Conservation (phyloP, 2,888 invertebrate species). For the Flexamia atlantica region DNA sequence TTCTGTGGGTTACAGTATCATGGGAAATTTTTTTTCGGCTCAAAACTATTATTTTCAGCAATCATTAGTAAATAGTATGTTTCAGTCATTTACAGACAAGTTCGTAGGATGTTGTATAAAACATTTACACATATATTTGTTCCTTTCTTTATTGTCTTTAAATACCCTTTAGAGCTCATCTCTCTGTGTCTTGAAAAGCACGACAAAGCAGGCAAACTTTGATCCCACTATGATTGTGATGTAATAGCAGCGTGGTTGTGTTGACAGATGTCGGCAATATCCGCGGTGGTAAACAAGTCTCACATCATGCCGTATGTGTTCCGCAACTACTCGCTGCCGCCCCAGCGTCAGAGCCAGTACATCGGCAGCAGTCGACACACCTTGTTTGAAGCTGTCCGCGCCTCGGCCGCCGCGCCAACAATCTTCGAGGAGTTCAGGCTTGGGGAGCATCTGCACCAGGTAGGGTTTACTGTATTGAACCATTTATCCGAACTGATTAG, state of each 20-base stretch:
- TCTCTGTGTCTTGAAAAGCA: no score
- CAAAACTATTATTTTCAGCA: no score
- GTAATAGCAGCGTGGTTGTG: background rate
- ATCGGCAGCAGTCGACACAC: constrained; percentile 83
- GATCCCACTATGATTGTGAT: no score
- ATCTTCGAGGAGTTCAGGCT: constrained; percentile 91
- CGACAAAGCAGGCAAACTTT: no score
- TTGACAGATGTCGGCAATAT: constrained; percentile 84
- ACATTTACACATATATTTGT: no score
- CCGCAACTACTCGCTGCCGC: constrained; percentile 89
- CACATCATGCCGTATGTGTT: constrained; percentile 88
- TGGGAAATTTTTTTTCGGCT: no score
- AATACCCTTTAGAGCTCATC: background rate
- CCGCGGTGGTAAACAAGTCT: constrained; percentile 87
- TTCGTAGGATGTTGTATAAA: no score
- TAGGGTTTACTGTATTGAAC: no score
- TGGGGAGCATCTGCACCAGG: constrained; percentile 84
- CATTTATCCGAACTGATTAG: no score
- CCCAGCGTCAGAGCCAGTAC: constrained; percentile 83
- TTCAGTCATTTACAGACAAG: no score
- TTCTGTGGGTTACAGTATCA: no score
- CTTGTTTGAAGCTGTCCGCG: constrained; percentile 91
- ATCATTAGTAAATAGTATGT: no score
- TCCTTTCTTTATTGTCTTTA: background rate
- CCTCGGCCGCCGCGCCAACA: constrained; percentile 94